These are phyloP conservation scores for Enteromius argenteus DNA, from an alignment of 2,797 vertebrate species.

Conservation along the genomic window DNA sequence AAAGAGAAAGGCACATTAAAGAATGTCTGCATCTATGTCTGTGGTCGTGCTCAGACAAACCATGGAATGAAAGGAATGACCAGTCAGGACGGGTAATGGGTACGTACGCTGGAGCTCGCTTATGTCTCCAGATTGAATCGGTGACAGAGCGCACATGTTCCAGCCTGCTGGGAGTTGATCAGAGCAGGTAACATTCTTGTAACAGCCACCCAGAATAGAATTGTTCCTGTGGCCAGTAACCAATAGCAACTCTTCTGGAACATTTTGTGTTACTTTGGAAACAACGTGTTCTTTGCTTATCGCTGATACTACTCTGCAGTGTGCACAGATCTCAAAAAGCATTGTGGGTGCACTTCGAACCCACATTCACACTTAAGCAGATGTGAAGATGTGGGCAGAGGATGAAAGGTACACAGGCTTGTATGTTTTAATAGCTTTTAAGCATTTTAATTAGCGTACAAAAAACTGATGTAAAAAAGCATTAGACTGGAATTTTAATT, in stretches of 20 bases:
- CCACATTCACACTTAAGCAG: slow-evolving; percentile 13
- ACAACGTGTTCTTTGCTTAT: slow-evolving; percentile 24
- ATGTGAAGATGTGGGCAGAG: slow-evolving; percentile 10
- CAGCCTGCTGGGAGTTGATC: slow-evolving; percentile 35
- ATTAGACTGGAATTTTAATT: not conserved
- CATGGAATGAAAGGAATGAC: slow-evolving; percentile 80
- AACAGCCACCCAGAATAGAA: slow-evolving; percentile 31
- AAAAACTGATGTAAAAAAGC: not conserved
- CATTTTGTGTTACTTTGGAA: slow-evolving; percentile 43
- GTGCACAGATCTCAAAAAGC: not conserved
- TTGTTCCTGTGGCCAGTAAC: slow-evolving; percentile 47
- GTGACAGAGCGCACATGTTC: slow-evolving; percentile 34
- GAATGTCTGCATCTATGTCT: not conserved
- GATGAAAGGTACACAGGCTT: not conserved
- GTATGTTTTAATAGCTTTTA: not conserved
- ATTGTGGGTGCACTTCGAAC: not conserved
- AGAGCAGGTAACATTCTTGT: slow-evolving; percentile 30
- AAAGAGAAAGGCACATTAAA: slow-evolving; percentile 33
- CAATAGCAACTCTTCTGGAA: slow-evolving; percentile 56
- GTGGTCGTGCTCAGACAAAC: slow-evolving; percentile 73
- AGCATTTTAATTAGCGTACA: slow-evolving; percentile 7
- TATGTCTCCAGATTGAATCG: slow-evolving; percentile 20
- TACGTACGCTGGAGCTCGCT: slow-evolving; percentile 72
- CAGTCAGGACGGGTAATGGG: slow-evolving; percentile 62
- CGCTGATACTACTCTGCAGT: not conserved